phyloP scores from a whole-genome alignment of 1,140 invertebrate genomes.

The Meloidogyne hapla region DNA sequence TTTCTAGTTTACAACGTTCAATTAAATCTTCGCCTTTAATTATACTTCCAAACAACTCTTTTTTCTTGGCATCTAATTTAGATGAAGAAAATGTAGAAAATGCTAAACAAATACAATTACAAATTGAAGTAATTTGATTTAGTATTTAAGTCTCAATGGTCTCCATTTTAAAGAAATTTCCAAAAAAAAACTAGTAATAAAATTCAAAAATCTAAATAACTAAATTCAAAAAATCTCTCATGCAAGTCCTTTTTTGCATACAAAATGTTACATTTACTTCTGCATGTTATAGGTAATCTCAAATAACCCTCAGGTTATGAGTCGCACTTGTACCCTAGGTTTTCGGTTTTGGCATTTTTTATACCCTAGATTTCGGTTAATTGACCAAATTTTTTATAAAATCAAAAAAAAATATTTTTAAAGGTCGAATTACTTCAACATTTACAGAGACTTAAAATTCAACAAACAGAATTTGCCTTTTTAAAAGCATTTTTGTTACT shows the following conservation, averaged over 20 bases:
- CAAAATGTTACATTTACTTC: too few relatives aligned
- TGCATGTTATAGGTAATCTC: too few relatives aligned
- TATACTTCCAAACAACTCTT: slow-evolving; percentile 17
- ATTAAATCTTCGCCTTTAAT: background rate
- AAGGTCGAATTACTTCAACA: slow-evolving; percentile 12
- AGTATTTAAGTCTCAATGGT: too few relatives aligned
- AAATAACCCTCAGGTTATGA: too few relatives aligned
- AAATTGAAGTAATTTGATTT: slow-evolving; percentile 9
- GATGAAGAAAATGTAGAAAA: background rate
- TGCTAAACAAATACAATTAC: background rate
- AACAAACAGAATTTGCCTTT: slow-evolving; percentile 16
- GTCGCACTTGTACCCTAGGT: too few relatives aligned
- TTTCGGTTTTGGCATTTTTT: too few relatives aligned
- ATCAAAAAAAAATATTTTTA: background rate
- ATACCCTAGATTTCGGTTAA: too few relatives aligned
- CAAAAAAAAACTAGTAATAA: too few relatives aligned
- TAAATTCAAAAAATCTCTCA: too few relatives aligned
- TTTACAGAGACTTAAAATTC: slow-evolving; percentile 1
- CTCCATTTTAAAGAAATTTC: too few relatives aligned
- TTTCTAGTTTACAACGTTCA: slow-evolving; percentile 5
- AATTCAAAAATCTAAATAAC: too few relatives aligned
- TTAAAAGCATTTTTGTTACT: slow-evolving; percentile 14
- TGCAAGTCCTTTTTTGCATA: too few relatives aligned
- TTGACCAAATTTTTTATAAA: background rate
- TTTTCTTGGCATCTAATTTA: slow-evolving; percentile 8